Evolutionary conservation across 2,888 invertebrate genomes (phyloP).

Genomic region (Idaea dimidiata): DNA sequence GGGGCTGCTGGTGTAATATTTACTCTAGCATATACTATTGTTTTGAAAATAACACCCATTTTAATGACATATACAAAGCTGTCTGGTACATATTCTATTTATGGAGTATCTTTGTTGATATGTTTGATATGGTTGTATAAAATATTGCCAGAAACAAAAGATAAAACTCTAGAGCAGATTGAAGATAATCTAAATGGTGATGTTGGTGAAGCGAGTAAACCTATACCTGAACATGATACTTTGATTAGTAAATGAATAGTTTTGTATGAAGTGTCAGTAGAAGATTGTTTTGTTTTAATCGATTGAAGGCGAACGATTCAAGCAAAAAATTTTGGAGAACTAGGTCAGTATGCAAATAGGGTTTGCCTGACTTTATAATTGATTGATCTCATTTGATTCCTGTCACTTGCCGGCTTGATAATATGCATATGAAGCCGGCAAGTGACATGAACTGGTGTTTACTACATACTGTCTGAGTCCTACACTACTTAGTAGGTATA

Average conservation of each 20-base stretch:
- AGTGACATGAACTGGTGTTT: too few species aligned
- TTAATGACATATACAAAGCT: conserved; percentile 39
- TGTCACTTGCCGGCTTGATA: too few species aligned
- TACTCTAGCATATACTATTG: conserved; percentile 34
- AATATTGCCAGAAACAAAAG: conserved; percentile 48
- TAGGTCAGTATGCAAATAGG: too few species aligned
- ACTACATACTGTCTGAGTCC: too few species aligned
- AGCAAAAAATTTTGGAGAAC: too few species aligned
- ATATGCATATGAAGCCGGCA: too few species aligned
- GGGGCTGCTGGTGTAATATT: conserved; percentile 39
- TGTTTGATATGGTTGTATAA: conserved; percentile 36
- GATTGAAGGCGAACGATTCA: too few species aligned
- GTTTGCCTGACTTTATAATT: too few species aligned
- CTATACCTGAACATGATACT: neutral
- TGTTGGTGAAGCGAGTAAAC: neutral
- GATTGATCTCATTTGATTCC: too few species aligned
- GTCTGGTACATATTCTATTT: conserved; percentile 39
- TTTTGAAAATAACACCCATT: conserved; percentile 42
- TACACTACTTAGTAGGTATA: too few species aligned
- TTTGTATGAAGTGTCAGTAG: too few species aligned
- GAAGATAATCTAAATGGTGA: conserved; percentile 39
- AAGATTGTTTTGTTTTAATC: too few species aligned
- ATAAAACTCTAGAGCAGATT: conserved; percentile 44
- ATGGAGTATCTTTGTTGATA: conserved; percentile 30
- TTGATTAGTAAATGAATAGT: neutral